Evolutionary conservation across 1,140 invertebrate species (phyloP), one percentile per base, ranked within the genome.

Genomic region (Ceratoteleas bidentatus): DNA sequence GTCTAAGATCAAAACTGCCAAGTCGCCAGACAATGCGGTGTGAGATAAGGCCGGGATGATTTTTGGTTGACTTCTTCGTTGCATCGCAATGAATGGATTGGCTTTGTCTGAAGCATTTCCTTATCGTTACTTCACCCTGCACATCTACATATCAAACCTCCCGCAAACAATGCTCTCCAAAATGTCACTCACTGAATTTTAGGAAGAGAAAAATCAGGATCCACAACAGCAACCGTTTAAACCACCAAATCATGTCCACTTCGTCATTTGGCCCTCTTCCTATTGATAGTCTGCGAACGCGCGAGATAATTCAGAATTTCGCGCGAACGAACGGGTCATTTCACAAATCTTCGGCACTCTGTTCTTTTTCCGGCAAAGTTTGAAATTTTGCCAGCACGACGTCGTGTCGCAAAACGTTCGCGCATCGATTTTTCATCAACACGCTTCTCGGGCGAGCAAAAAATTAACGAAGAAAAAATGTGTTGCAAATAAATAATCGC

Each of bases 21-120:
- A 91, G 82, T 95, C 94, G 33, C 94, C 94, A 49, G 94, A 94
- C 65, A 95, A 88, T 7, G 94, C 94, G 9, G 93, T 93, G 70
- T 94, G 93, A n/a, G 92, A 92, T 13, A 93, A 81, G 9, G 90
- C 87, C 32, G 89, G 86, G 60, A 90, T 79, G 6, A 91, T 82
- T 78, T 85, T 85, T 10, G 90, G 84, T 10, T 79, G 64, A 38
- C 70, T 70, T 6, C 70, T 78, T 16, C 88, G 86, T 54, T 87
- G 85, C 62, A 78, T 83, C 45, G 85, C 80, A 75, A 85, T 50
- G 6, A 85, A 87, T 34, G 86, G 83, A 80, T 75, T 85, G 53
- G 85, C 70, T 24, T 76, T 85, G 68, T 83, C 90, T 91, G 40
- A n/a, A 45, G n/a, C 43, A 24, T 1, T 24, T 24, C 24, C 24